Base-by-base conservation (phyloP, 1,140 invertebrate species). In the Venustaconcha ellipsiformis region DNA sequence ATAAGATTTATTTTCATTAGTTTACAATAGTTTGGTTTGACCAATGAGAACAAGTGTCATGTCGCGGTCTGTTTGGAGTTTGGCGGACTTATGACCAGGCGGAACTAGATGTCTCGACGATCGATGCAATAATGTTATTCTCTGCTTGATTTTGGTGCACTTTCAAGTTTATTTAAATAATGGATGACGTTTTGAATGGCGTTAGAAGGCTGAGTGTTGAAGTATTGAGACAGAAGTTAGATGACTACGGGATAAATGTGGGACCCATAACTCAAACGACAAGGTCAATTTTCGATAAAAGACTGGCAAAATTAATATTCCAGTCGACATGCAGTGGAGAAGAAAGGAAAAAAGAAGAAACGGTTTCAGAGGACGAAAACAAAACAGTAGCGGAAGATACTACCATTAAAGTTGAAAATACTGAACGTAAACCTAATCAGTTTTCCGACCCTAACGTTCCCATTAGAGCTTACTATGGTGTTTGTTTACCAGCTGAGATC, bases 211-310 rank as follows among this genome's bases (percentile, higher is more conserved):
- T 83, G 30, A 78, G 72, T 59, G 73, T 78, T 56, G 63, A 80
- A 48, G 81, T 83, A 18, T 74, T 88, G 17, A 74, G 81, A 57
- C 64, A 68, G 14, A 76, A 83, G 59, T 67, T 88, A 58, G 65
- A 74, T 14, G 78, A 84, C 76, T 48, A 81, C 69, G 84, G 84
- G 14, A 78, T 82, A 37, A 81, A 73, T 66, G 80, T 84, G 72
- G 86, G 86, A 56, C 86, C 86, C 26, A 83, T 88, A 60, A 79
- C 82, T 30, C 68, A 72, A 15, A 79, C 82, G 14, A 83, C 83
- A 20, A 81, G 80, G 57, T 67, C 59, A 14, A 62, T 88, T 11
- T 87, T 86, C 76, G 78, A 85, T 68, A 85, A 80, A 56, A 80
- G 78, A 60, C 74, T 88, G 18, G 85, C 82, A 13, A 82, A 75